Evolutionary conservation across 2,888 invertebrate species (phyloP).

Genomic region (Monopis laevigella): DNA sequence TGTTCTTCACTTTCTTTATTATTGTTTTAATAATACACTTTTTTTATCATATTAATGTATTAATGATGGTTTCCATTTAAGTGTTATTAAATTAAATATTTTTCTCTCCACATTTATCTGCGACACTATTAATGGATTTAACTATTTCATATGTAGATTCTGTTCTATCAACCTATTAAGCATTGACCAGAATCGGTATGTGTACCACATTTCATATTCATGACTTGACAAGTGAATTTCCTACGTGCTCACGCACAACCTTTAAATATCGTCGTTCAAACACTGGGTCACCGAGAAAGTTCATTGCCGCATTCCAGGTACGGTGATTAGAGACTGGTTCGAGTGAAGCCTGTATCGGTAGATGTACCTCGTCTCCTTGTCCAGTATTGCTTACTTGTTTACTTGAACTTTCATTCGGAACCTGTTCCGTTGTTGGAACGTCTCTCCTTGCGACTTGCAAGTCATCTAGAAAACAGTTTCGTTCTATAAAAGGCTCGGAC

Average conservation of each 20-base stretch:
- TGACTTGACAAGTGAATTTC: constrained; percentile 9
- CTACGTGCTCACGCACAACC: constrained; percentile 7
- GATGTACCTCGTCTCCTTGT: background rate
- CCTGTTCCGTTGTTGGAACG: constrained; percentile 1
- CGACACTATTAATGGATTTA: no score
- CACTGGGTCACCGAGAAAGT: constrained; percentile 39
- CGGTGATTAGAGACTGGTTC: constrained; percentile 41
- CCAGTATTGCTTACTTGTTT: constrained; percentile 7
- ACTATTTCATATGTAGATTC: constrained; percentile 1
- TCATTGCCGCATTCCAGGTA: constrained; percentile 35
- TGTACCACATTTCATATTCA: constrained; percentile 11
- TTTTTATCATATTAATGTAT: no score
- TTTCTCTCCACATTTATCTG: no score
- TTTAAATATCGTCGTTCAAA: constrained; percentile 10
- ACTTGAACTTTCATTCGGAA: constrained; percentile 11
- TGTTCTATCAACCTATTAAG: constrained; percentile 7
- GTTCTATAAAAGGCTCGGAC: constrained; percentile 10
- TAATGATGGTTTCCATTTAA: no score
- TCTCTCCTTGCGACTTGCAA: constrained; percentile 22
- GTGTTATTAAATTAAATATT: no score
- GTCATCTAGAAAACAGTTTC: constrained; percentile 48
- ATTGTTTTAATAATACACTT: no score
- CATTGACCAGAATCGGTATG: constrained; percentile 9
- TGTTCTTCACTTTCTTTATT: no score
- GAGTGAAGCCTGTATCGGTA: background rate